Base-by-base conservation (phyloP, 1,140 invertebrate species). In the Aethina tumida region DNA sequence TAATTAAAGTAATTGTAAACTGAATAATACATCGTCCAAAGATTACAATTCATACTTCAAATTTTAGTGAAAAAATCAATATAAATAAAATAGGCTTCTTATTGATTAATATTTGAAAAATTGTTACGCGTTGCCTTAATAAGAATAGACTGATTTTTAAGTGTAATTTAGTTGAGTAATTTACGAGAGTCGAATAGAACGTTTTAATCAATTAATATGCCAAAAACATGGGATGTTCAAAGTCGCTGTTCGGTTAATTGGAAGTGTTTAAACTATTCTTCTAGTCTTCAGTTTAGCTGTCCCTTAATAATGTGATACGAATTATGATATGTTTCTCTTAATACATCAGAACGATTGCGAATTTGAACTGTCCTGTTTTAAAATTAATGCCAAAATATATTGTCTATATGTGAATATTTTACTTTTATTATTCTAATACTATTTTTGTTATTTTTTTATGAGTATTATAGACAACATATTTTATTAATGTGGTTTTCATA, bases 121-220 rank as follows among this genome's bases (percentile, higher is more conserved):
- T 18, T 33, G 12, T 33, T 33, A 33, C 31, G 12, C 14, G 31
- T 33, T 33, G 31, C 31, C 31, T 33, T 33, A 33, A 33, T 14
- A 33, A 12, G 15, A 30, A 33, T 33, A 33, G 31, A 33, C 31
- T 33, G 31, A 33, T 33, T 33, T 33, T 33, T 33, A 33, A 16
- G 31, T 18, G 31, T 33, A 20, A 33, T 16, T 10, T 26, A 26
- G 24, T 26, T 26, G 13, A n/a, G n/a, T 26, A 10, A n/a, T n/a
- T n/a, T n/a, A n/a, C n/a, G n/a, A n/a, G n/a, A n/a, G n/a, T n/a
- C n/a, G n/a, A n/a, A n/a, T n/a, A n/a, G n/a, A n/a, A n/a, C n/a
- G n/a, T n/a, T n/a, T n/a, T n/a, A n/a, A n/a, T n/a, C n/a, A n/a
- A n/a, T n/a, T n/a, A n/a, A n/a, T n/a, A n/a, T n/a, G n/a, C n/a